phyloP scores from a whole-genome alignment of 2,888 invertebrate species.

The Cerastis leucographa region DNA sequence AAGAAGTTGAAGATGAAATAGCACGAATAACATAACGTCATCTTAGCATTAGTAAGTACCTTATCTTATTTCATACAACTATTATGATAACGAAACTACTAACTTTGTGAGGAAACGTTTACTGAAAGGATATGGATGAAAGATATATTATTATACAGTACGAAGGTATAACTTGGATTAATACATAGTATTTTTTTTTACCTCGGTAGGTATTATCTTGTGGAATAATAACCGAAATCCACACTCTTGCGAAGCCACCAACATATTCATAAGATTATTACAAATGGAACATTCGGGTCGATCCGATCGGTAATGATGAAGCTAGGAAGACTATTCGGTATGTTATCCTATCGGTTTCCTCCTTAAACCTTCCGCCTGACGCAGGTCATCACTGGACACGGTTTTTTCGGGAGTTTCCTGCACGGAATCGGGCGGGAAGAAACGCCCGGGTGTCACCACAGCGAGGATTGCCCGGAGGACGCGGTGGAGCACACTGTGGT shows the following conservation, averaged over 20 bases:
- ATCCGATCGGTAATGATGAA: not conserved
- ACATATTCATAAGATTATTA: not conserved
- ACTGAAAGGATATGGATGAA: not conserved
- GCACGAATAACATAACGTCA: no score
- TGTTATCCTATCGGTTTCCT: not conserved
- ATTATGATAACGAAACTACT: no score
- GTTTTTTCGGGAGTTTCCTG: no score
- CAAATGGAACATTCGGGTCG: not conserved
- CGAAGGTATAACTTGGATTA: not conserved
- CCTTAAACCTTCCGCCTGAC: no score
- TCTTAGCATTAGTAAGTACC: no score
- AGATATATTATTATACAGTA: not conserved
- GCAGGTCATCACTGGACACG: no score
- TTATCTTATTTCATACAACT: no score
- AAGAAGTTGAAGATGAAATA: not conserved
- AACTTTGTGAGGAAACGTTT: no score
- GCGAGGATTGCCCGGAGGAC: no score
- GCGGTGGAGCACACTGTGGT: no score
- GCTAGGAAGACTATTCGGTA: not conserved
- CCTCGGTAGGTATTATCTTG: not conserved
- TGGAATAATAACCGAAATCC: not conserved
- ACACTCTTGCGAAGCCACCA: not conserved
- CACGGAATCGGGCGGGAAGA: no score
- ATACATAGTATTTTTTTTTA: not conserved
- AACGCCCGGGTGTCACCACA: no score